phyloP scores from a whole-genome alignment of 2,113 vertebrate species.

The Camelus bactrianus region DNA sequence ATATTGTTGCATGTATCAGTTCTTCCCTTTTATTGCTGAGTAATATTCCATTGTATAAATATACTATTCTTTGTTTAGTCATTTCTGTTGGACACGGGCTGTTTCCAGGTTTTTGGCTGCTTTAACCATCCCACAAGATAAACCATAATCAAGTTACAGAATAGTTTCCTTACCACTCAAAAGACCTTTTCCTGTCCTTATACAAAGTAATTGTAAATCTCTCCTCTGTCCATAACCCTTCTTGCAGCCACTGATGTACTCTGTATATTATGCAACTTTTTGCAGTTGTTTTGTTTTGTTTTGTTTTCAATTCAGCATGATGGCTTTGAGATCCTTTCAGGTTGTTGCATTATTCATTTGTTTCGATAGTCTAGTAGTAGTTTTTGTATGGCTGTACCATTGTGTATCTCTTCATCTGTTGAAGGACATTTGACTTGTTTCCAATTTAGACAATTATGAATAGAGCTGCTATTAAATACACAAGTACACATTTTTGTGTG shows the following conservation, averaged over 20 bases:
- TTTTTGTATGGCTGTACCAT: background rate
- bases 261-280: background rate
- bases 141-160: background rate
- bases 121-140: background rate
- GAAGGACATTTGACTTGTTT: background rate
- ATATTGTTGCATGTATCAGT: background rate
- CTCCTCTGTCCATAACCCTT: no score
- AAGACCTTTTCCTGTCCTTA: background rate
- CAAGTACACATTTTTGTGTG: background rate
- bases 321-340: background rate
- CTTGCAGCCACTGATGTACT: background rate
- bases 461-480: background rate
- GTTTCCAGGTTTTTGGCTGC: background rate
- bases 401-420: background rate
- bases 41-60: background rate
- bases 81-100: background rate
- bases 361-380: background rate
- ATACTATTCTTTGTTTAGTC: background rate
- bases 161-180: background rate
- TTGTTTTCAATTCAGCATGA: background rate
- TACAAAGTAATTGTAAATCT: background rate
- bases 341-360: background rate
- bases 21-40: background rate
- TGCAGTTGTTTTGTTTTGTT: background rate
- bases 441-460: background rate